Evolutionary conservation across 2,113 vertebrate genomes (phyloP), one percentile per base, ranked within the genome.

Genomic region (Cyanistes caeruleus): DNA sequence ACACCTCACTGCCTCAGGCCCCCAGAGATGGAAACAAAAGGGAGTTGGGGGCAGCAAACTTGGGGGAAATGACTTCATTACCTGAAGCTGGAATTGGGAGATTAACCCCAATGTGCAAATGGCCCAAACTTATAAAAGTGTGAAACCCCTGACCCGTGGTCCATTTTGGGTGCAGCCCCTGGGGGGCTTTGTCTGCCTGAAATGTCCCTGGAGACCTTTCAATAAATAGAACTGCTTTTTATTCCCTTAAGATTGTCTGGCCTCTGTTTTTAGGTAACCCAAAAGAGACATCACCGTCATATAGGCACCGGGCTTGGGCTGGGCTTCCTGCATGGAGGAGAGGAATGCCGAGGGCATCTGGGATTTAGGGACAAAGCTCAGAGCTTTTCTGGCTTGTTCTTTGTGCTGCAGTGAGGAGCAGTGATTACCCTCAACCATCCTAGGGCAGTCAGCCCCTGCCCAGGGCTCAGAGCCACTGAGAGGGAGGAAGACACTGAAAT

Each of bases 391-490:
- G 19, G 46, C n/a, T 67, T 2, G 1, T 51, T 78, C 1, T 7
- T 43, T 3, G 35, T 20, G 4, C 0, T 5, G 35, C 48, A 4
- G 58, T 2, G 7, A 44, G 0, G 27, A 65, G 74, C 79, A 39
- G 83, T 1, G 4, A 5, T 4, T 11, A 13, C 11, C 3, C 10
- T 14, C 53, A 59, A 18, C 68, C 0, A 3, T 20, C 44, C 8
- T 56, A 31, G 51, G 5, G 8, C 59, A 43, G 10, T 44, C 43
- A 56, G 43, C 21, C 43, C 5, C 30, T 0, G 68, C 52, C 0
- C 0, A 18, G 56, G 25, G 49, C 70, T 70, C 3, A 0, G 1
- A 20, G 68, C 58, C 28, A 1, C 0, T 1, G 0, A 0, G 0
- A 49, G 93, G 39, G 25, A 25, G 10, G 2, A 1, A 9, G 16